Conservation (phyloP, 1,140 invertebrate species). For the Laodelphax striatellus region DNA sequence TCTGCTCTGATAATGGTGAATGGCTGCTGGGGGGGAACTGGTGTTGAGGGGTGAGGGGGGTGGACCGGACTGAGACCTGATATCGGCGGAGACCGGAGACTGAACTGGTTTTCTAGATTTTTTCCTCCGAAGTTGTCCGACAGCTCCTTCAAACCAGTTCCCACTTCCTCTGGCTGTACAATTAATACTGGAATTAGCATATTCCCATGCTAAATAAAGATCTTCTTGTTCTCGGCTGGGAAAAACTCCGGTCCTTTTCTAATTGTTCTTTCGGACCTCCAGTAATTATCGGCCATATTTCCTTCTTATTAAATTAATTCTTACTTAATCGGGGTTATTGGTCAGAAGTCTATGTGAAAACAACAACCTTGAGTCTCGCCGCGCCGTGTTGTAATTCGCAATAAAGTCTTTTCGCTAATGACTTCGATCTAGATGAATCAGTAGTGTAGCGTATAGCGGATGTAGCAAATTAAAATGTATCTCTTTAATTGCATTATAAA, state of each 20-base stretch:
- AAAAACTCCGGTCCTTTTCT: not conserved
- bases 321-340: too few relatives aligned
- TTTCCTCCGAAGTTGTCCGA: not conserved
- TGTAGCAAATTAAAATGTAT: too few relatives aligned
- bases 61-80: not conserved
- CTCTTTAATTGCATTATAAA: too few relatives aligned
- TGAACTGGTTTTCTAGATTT: not conserved
- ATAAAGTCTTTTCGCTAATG: too few relatives aligned
- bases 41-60: not conserved
- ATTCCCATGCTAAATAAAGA: slow-evolving; percentile 4
- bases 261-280: not conserved
- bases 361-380: too few relatives aligned
- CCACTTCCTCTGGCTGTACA: not conserved
- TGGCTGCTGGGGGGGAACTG: not conserved
- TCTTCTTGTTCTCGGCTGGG: not conserved
- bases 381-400: too few relatives aligned
- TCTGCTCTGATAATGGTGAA: not conserved
- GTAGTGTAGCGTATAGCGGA: too few relatives aligned
- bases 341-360: too few relatives aligned
- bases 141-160: slow-evolving; percentile 1
- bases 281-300: not conserved
- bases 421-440: too few relatives aligned
- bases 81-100: not conserved
- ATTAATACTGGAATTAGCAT: not conserved
- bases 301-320: not conserved